Evolutionary conservation across 2,888 invertebrate genomes (phyloP).

Genomic region (Drosophila putrida): DNA sequence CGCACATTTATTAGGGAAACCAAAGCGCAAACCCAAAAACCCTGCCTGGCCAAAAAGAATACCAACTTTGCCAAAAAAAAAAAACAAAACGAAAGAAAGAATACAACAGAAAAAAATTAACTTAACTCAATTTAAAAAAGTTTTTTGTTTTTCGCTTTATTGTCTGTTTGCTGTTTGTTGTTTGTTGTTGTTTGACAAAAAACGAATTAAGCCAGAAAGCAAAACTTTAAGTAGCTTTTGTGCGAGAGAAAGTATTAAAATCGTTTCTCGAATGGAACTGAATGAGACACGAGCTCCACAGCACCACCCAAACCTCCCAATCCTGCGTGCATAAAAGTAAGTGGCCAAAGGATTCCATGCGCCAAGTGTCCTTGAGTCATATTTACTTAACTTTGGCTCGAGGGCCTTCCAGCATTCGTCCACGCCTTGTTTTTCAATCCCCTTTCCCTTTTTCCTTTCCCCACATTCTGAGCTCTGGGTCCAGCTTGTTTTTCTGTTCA

Average conservation of each 20-base stretch:
- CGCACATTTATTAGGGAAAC: slow-evolving; percentile 75
- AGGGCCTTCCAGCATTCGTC: slow-evolving; percentile 42
- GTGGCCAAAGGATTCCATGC: slow-evolving; percentile 74
- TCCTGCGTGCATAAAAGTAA: slow-evolving; percentile 58
- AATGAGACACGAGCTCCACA: slow-evolving; percentile 32
- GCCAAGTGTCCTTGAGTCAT: slow-evolving; percentile 76
- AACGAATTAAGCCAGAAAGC: slow-evolving; percentile 73
- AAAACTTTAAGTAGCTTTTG: slow-evolving; percentile 80
- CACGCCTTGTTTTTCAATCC: not conserved
- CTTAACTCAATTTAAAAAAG: slow-evolving; percentile 77
- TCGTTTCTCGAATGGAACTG: slow-evolving; percentile 66
- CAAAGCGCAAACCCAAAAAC: slow-evolving; percentile 39
- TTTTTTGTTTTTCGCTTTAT: slow-evolving; percentile 42
- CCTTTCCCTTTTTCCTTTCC: too few relatives aligned
- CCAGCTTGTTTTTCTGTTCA: slow-evolving; percentile 31
- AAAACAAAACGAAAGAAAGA: slow-evolving; percentile 31
- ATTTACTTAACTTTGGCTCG: slow-evolving; percentile 75
- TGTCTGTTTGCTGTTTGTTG: slow-evolving; percentile 60
- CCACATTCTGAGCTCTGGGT: slow-evolving; percentile 2
- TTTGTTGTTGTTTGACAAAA: slow-evolving; percentile 72
- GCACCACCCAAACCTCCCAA: not conserved
- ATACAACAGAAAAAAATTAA: slow-evolving; percentile 63
- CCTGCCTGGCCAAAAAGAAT: slow-evolving; percentile 3
- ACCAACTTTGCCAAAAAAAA: slow-evolving; percentile 28
- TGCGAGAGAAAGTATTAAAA: slow-evolving; percentile 72